Evolutionary conservation across 2,888 invertebrate genomes (phyloP).

Genomic region (Elysia crispata): DNA sequence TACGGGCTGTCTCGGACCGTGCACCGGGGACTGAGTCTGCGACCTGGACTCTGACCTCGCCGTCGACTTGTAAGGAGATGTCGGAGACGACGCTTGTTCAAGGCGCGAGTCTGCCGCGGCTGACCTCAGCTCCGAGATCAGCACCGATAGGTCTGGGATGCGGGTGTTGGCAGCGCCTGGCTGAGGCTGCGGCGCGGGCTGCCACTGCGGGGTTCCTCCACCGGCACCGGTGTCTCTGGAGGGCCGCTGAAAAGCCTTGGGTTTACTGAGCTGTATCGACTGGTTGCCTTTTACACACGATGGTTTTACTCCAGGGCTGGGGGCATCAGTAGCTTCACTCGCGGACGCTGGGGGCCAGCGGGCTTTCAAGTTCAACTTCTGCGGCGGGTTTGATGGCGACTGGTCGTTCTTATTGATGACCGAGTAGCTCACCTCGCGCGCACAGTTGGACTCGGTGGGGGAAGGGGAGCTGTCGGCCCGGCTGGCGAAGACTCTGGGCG

Average conservation of each 20-base stretch:
- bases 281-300: background rate
- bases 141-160: slow-evolving; percentile 40
- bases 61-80: slow-evolving; percentile 29
- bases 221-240: no score
- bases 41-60: slow-evolving; percentile 34
- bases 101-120: slow-evolving; percentile 20
- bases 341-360: slow-evolving; percentile 34
- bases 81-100: slow-evolving; percentile 19
- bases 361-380: slow-evolving; percentile 37
- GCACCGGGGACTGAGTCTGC: background rate
- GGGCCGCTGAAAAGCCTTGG: background rate
- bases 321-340: background rate
- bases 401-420: slow-evolving; percentile 3
- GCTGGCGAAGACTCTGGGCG: background rate
- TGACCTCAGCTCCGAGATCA: slow-evolving; percentile 42
- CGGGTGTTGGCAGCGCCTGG: background rate
- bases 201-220: background rate
- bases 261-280: background rate
- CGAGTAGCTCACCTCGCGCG: slow-evolving; percentile 3
- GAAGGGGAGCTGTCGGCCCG: background rate
- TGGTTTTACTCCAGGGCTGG: background rate
- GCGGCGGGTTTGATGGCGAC: background rate
- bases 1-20: background rate
- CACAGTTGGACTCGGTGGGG: background rate
- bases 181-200: background rate